These are phyloP conservation scores for Myopa tessellatipennis DNA, from an alignment of 2,888 invertebrate species.

Conservation along the genomic window DNA sequence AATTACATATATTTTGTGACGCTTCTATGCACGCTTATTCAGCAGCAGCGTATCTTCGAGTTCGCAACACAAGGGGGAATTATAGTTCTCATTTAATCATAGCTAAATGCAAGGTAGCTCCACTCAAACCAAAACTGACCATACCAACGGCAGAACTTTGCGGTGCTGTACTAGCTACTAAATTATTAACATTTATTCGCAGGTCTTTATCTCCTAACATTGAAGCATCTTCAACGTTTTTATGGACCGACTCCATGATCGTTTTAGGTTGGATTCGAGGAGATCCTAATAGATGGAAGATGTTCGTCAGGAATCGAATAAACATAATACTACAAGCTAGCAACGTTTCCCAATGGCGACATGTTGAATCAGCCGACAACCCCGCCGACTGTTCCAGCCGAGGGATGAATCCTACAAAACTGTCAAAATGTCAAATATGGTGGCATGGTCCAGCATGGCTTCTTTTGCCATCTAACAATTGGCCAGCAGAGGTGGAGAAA, in stretches of 20 bases:
- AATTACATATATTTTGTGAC: constrained; percentile 27
- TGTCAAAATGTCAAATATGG: not conserved
- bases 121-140: constrained; percentile 17
- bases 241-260: constrained; percentile 30
- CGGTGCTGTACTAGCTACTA: not conserved
- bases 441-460: no score
- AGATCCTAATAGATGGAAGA: constrained; percentile 31
- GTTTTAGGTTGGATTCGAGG: constrained; percentile 33
- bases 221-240: constrained; percentile 1
- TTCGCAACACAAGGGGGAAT: not conserved
- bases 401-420: not conserved
- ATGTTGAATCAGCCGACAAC: constrained; percentile 13
- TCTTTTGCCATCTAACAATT: no score
- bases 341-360: constrained; percentile 1
- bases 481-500: no score
- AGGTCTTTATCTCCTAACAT: constrained; percentile 4
- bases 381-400: constrained; percentile 18
- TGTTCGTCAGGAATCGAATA: constrained; percentile 22
- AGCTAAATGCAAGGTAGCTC: not conserved
- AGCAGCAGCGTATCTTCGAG: constrained; percentile 25
- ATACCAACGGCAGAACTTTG: constrained; percentile 16
- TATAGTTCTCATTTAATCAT: not conserved
- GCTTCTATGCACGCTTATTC: constrained; percentile 21
- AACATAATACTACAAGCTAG: constrained; percentile 10
- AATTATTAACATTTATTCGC: constrained; percentile 6